These are phyloP conservation scores for Trypoxylon attenuatum DNA, from an alignment of 2,888 invertebrate species.

Conservation along the genomic window DNA sequence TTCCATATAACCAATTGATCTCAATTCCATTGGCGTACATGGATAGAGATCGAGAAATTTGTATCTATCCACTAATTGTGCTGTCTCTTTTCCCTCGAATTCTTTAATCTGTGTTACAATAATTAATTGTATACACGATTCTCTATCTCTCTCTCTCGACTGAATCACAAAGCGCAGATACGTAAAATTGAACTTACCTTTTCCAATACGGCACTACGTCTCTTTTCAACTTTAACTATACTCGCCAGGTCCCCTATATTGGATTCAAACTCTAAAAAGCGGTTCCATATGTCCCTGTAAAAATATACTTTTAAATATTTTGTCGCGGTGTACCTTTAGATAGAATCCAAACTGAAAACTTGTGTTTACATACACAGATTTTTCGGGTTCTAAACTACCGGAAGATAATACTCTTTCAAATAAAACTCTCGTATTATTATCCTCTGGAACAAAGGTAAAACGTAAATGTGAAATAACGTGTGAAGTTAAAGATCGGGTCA, in stretches of 20 bases:
- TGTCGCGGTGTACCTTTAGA: neutral
- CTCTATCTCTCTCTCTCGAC: too few relatives aligned
- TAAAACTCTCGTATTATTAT: conserved; percentile 99
- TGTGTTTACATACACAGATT: conserved; percentile 83
- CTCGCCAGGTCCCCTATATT: conserved; percentile 98
- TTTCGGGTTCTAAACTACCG: conserved; percentile 91
- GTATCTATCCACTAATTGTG: conserved; percentile 96
- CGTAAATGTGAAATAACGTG: neutral
- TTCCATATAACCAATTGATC: conserved; percentile 90
- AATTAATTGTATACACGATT: neutral
- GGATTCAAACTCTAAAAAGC: conserved; percentile 98
- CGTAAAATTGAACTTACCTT: conserved; percentile 79
- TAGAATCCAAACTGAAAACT: neutral
- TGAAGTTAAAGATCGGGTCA: neutral
- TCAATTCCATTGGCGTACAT: conserved; percentile 92
- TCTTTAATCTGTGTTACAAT: conserved; percentile 85
- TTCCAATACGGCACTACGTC: conserved; percentile 92
- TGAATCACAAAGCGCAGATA: too few relatives aligned
- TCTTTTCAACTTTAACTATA: conserved; percentile 97
- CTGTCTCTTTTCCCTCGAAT: conserved; percentile 97
- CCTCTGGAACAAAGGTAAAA: conserved; percentile 82
- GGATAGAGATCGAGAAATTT: conserved; percentile 97
- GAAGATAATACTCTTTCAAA: conserved; percentile 97
- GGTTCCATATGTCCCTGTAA: conserved; percentile 95
- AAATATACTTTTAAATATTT: conserved; percentile 6